phyloP scores from a whole-genome alignment of 2,888 invertebrate genomes.

The Volucella inflata region DNA sequence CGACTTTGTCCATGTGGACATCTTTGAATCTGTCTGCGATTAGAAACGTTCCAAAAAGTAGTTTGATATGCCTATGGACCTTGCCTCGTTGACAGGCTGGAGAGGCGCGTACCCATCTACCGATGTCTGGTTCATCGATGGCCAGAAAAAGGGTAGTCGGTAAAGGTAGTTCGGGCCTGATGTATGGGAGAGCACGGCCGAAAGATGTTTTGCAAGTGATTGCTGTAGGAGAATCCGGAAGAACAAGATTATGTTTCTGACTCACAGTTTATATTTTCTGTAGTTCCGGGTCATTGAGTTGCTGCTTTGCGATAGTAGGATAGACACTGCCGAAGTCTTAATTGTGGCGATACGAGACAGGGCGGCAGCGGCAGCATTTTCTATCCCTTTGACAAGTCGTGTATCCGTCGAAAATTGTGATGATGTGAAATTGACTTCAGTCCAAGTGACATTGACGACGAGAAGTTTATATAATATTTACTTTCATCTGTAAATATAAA shows the following conservation, averaged over 20 bases:
- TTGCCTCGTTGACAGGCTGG: too few species aligned
- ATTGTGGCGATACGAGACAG: slow-evolving; percentile 53
- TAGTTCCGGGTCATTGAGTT: background rate
- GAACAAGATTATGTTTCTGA: slow-evolving; percentile 53
- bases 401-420: slow-evolving; percentile 25
- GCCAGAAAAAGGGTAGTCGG: too few species aligned
- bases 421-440: too few species aligned
- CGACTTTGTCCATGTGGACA: slow-evolving; percentile 83
- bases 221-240: slow-evolving; percentile 16
- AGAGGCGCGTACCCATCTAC: too few species aligned
- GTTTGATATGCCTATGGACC: background rate
- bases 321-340: background rate
- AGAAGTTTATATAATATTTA: too few species aligned
- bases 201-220: too few species aligned
- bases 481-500: too few species aligned
- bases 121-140: too few species aligned
- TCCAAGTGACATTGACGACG: too few species aligned
- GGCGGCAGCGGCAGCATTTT: slow-evolving; percentile 70
- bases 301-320: slow-evolving; percentile 24
- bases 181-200: too few species aligned
- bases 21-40: slow-evolving; percentile 77
- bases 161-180: too few species aligned
- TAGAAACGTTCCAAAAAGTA: background rate
- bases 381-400: slow-evolving; percentile 29
- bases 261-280: slow-evolving; percentile 29